A percentile compares a stretch with the other conserved stretches of the same genome.
phyloP scores from a whole-genome alignment of 53 echinoderm and acorn worm genomes.

The Echinarachnius parma region DNA sequence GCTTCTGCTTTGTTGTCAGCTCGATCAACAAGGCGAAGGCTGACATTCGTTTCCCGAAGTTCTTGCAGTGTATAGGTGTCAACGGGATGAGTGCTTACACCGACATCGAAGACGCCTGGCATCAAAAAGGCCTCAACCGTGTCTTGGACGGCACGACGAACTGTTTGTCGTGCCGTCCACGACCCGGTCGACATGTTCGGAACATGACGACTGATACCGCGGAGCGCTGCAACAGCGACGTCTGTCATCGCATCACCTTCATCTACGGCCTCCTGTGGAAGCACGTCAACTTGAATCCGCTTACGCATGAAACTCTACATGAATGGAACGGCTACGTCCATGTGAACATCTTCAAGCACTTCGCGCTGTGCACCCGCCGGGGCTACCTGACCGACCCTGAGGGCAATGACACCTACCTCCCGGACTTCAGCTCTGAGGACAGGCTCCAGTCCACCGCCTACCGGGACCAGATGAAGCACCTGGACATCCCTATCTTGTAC shows the following conservation, averaged over 20 bases:
- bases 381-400: slow-evolving; percentile 43
- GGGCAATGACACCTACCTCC: slow-evolving; percentile 60
- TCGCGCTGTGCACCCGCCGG: slow-evolving; percentile 49
- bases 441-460: slow-evolving; percentile 40
- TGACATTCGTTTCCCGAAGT: slow-evolving; percentile 14
- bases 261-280: slow-evolving; percentile 65
- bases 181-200: too few relatives aligned
- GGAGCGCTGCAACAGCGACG: slow-evolving; percentile 66
- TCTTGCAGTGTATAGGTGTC: slow-evolving; percentile 51
- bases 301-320: slow-evolving; percentile 67
- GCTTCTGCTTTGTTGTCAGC: slow-evolving; percentile 12
- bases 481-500: slow-evolving; percentile 68
- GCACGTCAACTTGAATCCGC: slow-evolving; percentile 52
- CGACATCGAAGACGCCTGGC: slow-evolving; percentile 57
- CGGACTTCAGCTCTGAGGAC: slow-evolving; percentile 33
- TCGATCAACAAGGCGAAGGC: slow-evolving; percentile 23
- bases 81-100: slow-evolving; percentile 63
- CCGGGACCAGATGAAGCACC: slow-evolving; percentile 39
- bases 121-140: slow-evolving; percentile 37
- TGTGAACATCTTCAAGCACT: slow-evolving; percentile 54
- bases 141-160: slow-evolving; percentile 55
- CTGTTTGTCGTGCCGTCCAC: too few relatives aligned
- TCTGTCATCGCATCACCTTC: slow-evolving; percentile 69
- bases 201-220: slow-evolving; percentile 49
- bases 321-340: slow-evolving; percentile 62